These are phyloP conservation scores for Colossoma macropomum DNA, from an alignment of 2,113 vertebrate species.

Conservation along the genomic window DNA sequence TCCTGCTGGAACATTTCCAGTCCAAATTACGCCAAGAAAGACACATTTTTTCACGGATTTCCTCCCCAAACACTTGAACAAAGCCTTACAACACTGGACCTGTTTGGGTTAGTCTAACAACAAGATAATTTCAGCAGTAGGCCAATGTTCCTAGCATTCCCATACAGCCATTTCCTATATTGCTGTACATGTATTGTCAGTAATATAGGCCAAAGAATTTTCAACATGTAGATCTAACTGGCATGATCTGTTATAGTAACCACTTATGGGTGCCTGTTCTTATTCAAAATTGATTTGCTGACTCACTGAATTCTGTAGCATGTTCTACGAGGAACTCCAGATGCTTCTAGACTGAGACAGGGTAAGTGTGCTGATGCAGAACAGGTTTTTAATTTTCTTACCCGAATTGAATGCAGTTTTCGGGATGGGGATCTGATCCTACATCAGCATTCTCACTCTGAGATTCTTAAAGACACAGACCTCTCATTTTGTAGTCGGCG, in stretches of 20 bases:
- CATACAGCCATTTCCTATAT: background rate
- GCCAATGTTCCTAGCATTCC: background rate
- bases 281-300: background rate
- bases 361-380: background rate
- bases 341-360: background rate
- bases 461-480: background rate
- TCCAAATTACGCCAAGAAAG: background rate
- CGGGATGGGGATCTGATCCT: background rate
- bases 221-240: conserved; percentile 1
- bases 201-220: background rate
- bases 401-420: background rate
- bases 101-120: background rate
- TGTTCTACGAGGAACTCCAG: background rate
- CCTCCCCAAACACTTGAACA: background rate
- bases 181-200: background rate
- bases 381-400: background rate
- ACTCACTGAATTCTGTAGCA: background rate
- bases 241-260: conserved; percentile 28
- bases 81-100: conserved; percentile 1
- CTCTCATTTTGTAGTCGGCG: no score
- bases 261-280: conserved; percentile 28
- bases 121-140: conserved; percentile 8
- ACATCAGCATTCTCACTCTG: conserved; percentile 9
- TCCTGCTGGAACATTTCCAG: background rate
- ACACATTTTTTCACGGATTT: background rate